These are phyloP conservation scores for Oscheius sp. DNA, from an alignment of 2,888 invertebrate species.

Conservation along the genomic window DNA sequence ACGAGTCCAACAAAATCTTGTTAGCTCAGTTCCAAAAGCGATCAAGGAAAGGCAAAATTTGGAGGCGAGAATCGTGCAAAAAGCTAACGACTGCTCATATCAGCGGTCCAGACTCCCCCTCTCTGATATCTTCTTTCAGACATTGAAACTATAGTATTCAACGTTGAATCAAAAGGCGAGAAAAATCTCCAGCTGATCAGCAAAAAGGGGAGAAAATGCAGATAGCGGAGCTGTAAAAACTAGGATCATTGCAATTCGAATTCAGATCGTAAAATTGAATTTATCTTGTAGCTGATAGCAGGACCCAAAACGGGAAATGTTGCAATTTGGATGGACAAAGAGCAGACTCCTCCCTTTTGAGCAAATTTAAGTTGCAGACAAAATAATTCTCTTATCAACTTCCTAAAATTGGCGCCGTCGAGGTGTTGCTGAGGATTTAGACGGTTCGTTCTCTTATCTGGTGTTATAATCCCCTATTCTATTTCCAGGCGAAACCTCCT, in stretches of 20 bases:
- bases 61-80: too few relatives aligned
- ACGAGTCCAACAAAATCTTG: too few relatives aligned
- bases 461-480: conserved; percentile 30
- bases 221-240: not conserved
- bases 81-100: conserved; percentile 1
- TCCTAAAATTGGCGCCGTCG: not conserved
- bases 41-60: too few relatives aligned
- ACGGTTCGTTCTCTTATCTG: conserved; percentile 13
- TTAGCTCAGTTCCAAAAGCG: too few relatives aligned
- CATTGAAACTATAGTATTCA: not conserved
- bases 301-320: not conserved
- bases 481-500: too few relatives aligned
- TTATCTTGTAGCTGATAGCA: not conserved
- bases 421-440: not conserved
- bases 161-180: not conserved
- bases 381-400: conserved; percentile 1
- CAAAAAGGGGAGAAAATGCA: not conserved
- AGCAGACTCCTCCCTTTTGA: not conserved
- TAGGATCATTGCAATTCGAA: not conserved
- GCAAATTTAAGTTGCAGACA: not conserved
- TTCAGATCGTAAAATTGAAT: not conserved
- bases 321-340: not conserved
- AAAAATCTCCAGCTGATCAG: not conserved
- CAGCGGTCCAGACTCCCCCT: conserved; percentile 3
- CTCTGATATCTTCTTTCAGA: conserved; percentile 17